Percentiles rank a stretch among this genome's conserved stretches.
Conservation (phyloP, 64 coral and sea anemone species). For the Dendronephthya gigantea region DNA sequence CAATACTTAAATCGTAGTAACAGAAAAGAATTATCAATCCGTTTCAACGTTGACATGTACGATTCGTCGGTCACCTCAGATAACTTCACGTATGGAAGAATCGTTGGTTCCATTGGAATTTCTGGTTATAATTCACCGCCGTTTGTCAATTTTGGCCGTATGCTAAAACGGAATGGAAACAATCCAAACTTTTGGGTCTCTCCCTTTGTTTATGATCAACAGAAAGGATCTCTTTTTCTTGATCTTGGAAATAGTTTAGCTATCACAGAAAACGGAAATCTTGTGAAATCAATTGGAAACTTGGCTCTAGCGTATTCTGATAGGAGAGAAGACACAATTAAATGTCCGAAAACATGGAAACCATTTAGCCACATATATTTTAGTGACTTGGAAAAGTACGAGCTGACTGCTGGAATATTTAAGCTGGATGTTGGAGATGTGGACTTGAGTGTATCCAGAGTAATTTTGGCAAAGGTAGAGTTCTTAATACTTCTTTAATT, state of each 20-base stretch:
- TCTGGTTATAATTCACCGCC: conserved; percentile 7
- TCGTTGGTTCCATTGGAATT: conserved; percentile 30
- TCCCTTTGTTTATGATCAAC: conserved; percentile 15
- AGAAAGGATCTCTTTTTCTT: not conserved
- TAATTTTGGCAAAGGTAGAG: not conserved
- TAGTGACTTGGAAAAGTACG: not conserved
- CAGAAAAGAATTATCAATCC: conserved; percentile 37
- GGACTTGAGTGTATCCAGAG: not conserved
- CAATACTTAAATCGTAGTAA: conserved; percentile 13
- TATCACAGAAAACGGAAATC: conserved; percentile 6
- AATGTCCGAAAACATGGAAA: not conserved
- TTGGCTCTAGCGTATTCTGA: conserved; percentile 23
- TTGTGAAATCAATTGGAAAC: conserved; percentile 25
- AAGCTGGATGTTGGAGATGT: not conserved
- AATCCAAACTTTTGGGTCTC: not conserved
- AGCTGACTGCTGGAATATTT: not conserved
- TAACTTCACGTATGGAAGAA: conserved; percentile 33
- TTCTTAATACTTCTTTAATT: not conserved
- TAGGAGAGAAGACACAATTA: not conserved
- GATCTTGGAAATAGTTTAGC: conserved; percentile 39
- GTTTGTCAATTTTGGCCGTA: conserved; percentile 22
- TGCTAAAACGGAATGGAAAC: not conserved
- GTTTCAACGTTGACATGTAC: conserved; percentile 42
- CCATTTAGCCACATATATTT: not conserved
- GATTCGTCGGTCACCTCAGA: not conserved